Base-by-base conservation (phyloP, 2,888 invertebrate species). In the Acrobasis repandana region DNA sequence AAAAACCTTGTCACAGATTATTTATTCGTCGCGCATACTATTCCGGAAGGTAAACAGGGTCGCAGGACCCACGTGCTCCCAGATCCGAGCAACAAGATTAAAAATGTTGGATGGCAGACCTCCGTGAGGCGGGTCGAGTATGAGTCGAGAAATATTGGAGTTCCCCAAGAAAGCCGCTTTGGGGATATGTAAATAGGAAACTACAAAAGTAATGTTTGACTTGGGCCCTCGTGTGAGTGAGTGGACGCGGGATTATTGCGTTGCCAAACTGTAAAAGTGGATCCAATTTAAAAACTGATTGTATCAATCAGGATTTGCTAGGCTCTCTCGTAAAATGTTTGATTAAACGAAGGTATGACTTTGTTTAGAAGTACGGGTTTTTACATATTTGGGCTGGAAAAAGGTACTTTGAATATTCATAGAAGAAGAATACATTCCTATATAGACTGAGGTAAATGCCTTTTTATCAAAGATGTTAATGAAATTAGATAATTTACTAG, bases 41-140 rank as follows among this genome's bases (percentile, higher is more conserved):
- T 92, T 92, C 90, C 87, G 85, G 87, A 88, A 91, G 91, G 91
- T 91, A 92, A 91, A 92, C 91, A 80, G 90, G 84, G 87, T 76
- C 67, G 72, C 74, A 78, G 73, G 78, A 76, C 84, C 84, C 90
- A 88, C 88, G 90, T 88, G 87, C 80, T 77, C 80, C 80, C 75
- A 88, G 88, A 88, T 88, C 88, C 86, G 79, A 72, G 75, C 82
- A 87, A 90, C 88, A 82, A 91, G 92, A 92, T 92, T 92, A 91
- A 92, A 92, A 91, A 90, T 89, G 88, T 88, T 88, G 88, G 86
- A 90, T 88, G 87, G 86, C 81, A 73, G 82, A 80, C 83, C 83
- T 85, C 83, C 83, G 83, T 83, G 82, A 84, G 82, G 71, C 77
- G 85, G 83, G 80, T 76, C 80, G 82, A 62, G 80, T 82, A 82